A percentile compares a stretch with the other conserved stretches of the same genome.
These are phyloP conservation scores for Cheilosia scutellata DNA, from an alignment of 2,888 invertebrate species.

Conservation along the genomic window DNA sequence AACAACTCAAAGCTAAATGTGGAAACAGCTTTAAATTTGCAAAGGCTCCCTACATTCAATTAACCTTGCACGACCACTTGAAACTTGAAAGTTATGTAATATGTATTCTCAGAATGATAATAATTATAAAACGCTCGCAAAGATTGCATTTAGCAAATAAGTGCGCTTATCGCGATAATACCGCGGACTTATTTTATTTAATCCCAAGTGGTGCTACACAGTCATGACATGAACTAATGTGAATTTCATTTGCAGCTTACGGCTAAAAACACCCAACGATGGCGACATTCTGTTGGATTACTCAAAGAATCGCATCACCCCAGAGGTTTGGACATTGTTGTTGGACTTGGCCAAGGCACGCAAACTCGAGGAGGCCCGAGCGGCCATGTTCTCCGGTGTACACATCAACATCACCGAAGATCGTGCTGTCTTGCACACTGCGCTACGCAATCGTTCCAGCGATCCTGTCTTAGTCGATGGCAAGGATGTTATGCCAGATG, in stretches of 20 bases:
- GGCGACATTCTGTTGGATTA: constrained; percentile 97
- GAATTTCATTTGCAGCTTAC: constrained; percentile 86
- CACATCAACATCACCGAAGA: constrained; percentile 99
- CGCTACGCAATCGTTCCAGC: constrained; percentile 91
- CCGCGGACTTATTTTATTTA: neutral
- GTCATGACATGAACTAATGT: neutral
- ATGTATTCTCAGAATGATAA: neutral
- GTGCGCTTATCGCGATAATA: neutral
- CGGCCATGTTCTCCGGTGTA: constrained; percentile 96
- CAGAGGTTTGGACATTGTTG: constrained; percentile 89
- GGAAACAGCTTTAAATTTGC: neutral
- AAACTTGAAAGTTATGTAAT: constrained; percentile 11
- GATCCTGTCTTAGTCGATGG: constrained; percentile 92
- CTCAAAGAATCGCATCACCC: constrained; percentile 97
- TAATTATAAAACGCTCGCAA: neutral
- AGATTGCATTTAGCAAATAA: neutral
- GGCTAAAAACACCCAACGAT: constrained; percentile 91
- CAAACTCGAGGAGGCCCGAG: constrained; percentile 92
- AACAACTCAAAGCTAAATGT: neutral
- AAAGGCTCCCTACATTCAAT: constrained; percentile 3
- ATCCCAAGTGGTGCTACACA: neutral
- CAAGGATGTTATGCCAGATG: constrained; percentile 96
- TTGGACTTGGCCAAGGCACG: constrained; percentile 92
- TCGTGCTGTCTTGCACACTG: constrained; percentile 97
- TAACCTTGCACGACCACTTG: constrained; percentile 10